Percentiles rank a stretch among this genome's conserved stretches.
phyloP scores from a whole-genome alignment of 2,113 vertebrate genomes.

The Sapajus apella region DNA sequence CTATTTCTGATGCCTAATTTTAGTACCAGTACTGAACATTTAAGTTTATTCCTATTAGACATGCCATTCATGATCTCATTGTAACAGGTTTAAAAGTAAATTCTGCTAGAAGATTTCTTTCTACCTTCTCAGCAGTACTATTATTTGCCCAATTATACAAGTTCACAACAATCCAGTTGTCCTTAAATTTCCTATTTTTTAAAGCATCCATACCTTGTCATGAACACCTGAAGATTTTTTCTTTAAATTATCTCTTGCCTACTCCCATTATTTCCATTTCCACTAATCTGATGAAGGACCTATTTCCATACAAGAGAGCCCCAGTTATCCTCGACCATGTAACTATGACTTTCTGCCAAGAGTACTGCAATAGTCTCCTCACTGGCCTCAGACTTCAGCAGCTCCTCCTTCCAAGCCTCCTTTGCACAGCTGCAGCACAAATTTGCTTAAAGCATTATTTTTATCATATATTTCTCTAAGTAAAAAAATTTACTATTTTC shows the following conservation, averaged over 20 bases:
- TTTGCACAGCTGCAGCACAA: background rate
- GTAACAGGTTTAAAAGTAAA: background rate
- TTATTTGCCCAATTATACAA: background rate
- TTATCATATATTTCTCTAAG: background rate
- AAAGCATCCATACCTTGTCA: background rate
- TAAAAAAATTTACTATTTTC: background rate
- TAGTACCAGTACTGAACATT: background rate
- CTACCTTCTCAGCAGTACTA: background rate
- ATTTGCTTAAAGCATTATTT: background rate
- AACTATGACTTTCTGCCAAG: background rate
- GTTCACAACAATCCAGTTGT: background rate
- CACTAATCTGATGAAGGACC: background rate
- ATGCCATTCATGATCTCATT: background rate
- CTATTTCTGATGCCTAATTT: background rate
- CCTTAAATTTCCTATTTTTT: background rate
- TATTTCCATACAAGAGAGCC: background rate
- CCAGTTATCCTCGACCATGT: background rate
- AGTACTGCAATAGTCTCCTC: background rate
- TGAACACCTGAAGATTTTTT: background rate
- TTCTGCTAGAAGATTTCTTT: background rate
- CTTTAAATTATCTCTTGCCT: background rate
- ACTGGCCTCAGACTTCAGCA: background rate
- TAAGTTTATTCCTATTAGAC: background rate
- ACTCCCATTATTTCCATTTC: background rate
- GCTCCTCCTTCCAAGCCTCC: background rate